phyloP scores from a whole-genome alignment of 2,888 invertebrate species.

The Sylvicola fuscatus region DNA sequence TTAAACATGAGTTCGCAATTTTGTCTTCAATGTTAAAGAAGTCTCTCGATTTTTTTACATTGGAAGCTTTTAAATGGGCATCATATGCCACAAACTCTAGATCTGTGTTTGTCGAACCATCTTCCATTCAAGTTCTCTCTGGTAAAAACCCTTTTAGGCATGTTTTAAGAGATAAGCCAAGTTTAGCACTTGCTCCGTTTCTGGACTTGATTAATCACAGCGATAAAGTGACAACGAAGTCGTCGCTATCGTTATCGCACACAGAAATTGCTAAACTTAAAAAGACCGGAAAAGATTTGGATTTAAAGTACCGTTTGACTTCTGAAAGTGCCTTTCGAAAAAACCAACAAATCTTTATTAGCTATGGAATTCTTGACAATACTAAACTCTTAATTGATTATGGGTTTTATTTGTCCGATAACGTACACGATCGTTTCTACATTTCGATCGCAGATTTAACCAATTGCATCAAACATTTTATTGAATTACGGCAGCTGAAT shows the following conservation, averaged over 20 bases:
- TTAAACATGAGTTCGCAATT: slow-evolving; percentile 17
- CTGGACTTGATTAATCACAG: slow-evolving; percentile 83
- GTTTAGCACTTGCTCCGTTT: slow-evolving; percentile 65
- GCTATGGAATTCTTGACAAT: slow-evolving; percentile 70
- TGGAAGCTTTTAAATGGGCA: slow-evolving; percentile 48
- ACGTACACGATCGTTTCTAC: slow-evolving; percentile 43
- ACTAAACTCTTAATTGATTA: slow-evolving; percentile 65
- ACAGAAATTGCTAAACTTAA: slow-evolving; percentile 4
- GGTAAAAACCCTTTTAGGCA: slow-evolving; percentile 12
- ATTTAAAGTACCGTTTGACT: slow-evolving; percentile 5
- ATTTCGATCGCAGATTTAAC: slow-evolving; percentile 35
- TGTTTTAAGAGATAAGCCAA: slow-evolving; percentile 34
- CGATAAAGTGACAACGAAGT: slow-evolving; percentile 32
- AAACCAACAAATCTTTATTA: slow-evolving; percentile 66
- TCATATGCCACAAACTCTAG: slow-evolving; percentile 74
- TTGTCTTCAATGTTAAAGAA: slow-evolving; percentile 9
- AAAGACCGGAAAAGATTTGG: slow-evolving; percentile 2
- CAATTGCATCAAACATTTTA: slow-evolving; percentile 18
- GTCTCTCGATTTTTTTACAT: slow-evolving; percentile 27
- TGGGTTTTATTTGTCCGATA: slow-evolving; percentile 49
- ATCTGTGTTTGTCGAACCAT: slow-evolving; percentile 50
- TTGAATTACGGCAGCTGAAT: slow-evolving; percentile 13
- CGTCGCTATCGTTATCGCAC: slow-evolving; percentile 14
- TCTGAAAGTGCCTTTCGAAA: slow-evolving; percentile 25
- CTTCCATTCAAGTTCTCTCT: slow-evolving; percentile 24